Percentiles rank a stretch among this genome's conserved stretches.
phyloP scores from a whole-genome alignment of 2,113 vertebrate genomes.

The Pleuronectes platessa region DNA sequence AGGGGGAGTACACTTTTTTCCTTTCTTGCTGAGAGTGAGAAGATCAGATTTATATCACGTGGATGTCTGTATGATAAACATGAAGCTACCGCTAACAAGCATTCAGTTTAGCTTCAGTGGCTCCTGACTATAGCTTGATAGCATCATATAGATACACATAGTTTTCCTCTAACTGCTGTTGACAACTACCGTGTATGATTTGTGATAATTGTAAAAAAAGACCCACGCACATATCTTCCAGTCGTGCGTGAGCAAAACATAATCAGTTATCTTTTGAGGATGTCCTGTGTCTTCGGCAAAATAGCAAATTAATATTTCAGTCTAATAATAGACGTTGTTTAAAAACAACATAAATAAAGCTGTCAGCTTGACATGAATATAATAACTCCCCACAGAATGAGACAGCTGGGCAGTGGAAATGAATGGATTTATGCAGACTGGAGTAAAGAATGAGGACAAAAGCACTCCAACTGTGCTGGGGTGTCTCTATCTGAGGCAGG shows the following conservation, averaged over 20 bases:
- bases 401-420: not conserved
- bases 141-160: no score
- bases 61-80: not conserved
- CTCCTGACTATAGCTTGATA: no score
- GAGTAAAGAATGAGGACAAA: slow-evolving; percentile 20
- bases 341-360: slow-evolving; percentile 43
- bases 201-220: slow-evolving; percentile 20
- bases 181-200: not conserved
- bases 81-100: not conserved
- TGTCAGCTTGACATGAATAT: not conserved
- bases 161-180: no score
- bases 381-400: not conserved
- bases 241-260: not conserved
- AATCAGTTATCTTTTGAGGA: slow-evolving; percentile 5
- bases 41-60: not conserved
- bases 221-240: slow-evolving; percentile 14
- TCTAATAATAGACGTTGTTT: slow-evolving; percentile 64
- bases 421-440: not conserved
- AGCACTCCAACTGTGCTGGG: not conserved
- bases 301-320: slow-evolving; percentile 43
- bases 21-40: not conserved
- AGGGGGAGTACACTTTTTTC: not conserved
- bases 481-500: slow-evolving; percentile 12
- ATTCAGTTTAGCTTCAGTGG: no score
- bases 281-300: slow-evolving; percentile 1